Percentiles rank a stretch among this genome's conserved stretches.
These are phyloP conservation scores for Falco naumanni DNA, from an alignment of 2,797 vertebrate genomes.

Conservation along the genomic window DNA sequence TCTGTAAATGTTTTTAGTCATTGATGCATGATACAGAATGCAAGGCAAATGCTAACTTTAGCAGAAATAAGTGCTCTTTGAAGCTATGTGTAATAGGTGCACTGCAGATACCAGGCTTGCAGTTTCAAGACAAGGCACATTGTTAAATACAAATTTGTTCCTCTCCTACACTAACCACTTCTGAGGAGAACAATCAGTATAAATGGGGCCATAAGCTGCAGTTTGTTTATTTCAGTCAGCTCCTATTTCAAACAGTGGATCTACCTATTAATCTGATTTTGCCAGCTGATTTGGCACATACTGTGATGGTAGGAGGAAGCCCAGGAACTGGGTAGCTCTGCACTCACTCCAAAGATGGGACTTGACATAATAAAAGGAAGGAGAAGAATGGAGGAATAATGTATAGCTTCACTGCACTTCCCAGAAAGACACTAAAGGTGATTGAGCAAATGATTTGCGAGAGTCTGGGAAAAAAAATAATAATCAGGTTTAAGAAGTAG, in stretches of 20 bases:
- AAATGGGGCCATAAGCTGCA: neutral
- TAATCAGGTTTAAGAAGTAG: neutral
- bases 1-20: neutral
- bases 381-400: neutral
- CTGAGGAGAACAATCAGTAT: neutral
- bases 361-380: neutral
- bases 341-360: neutral
- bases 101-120: neutral
- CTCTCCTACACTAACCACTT: neutral
- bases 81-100: neutral
- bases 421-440: slow-evolving; percentile 51
- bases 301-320: neutral
- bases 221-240: neutral
- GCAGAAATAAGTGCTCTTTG: neutral
- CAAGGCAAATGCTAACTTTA: neutral
- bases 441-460: slow-evolving; percentile 4
- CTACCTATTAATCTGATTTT: neutral
- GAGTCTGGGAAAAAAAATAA: neutral
- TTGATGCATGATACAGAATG: neutral
- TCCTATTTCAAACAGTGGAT: neutral
- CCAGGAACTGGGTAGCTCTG: neutral
- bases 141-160: neutral
- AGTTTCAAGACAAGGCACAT: neutral
- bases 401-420: slow-evolving; percentile 10
- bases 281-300: neutral